A percentile compares a stretch with the other conserved stretches of the same genome.
phyloP scores from a whole-genome alignment of 2,113 vertebrate species.

The Sylvia atricapilla region DNA sequence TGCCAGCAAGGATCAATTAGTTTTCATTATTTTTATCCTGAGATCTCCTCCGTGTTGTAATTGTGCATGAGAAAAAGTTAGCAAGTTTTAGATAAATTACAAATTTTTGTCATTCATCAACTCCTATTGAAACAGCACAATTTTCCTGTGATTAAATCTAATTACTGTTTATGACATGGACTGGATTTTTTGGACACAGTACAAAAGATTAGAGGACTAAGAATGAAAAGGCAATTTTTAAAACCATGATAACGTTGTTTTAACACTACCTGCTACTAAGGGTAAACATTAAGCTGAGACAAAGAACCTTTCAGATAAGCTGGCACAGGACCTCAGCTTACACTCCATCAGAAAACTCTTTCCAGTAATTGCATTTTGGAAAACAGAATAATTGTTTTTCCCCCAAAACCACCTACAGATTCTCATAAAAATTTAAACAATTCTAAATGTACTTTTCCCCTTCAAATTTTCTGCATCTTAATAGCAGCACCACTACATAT shows the following conservation, averaged over 20 bases:
- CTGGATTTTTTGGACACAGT: neutral
- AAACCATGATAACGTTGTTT: neutral
- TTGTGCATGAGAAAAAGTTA: neutral
- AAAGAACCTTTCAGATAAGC: neutral
- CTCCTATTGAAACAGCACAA: neutral
- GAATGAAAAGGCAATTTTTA: neutral
- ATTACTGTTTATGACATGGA: neutral
- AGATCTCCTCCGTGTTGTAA: neutral
- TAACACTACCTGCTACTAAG: neutral
- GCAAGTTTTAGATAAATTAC: neutral
- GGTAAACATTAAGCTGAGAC: neutral
- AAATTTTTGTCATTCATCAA: neutral
- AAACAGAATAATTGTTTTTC: neutral
- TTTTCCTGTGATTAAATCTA: neutral
- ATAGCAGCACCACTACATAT: neutral
- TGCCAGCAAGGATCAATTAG: neutral
- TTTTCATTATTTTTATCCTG: neutral
- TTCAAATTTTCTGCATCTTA: neutral
- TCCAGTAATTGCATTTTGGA: neutral
- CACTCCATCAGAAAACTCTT: neutral
- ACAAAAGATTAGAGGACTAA: neutral
- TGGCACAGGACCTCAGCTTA: neutral
- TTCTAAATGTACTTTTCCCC: neutral
- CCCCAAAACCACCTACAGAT: neutral
- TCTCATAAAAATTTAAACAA: neutral